Conservation (phyloP, 92 coral and sea anemone species). For the Isaurus tuberculatus region DNA sequence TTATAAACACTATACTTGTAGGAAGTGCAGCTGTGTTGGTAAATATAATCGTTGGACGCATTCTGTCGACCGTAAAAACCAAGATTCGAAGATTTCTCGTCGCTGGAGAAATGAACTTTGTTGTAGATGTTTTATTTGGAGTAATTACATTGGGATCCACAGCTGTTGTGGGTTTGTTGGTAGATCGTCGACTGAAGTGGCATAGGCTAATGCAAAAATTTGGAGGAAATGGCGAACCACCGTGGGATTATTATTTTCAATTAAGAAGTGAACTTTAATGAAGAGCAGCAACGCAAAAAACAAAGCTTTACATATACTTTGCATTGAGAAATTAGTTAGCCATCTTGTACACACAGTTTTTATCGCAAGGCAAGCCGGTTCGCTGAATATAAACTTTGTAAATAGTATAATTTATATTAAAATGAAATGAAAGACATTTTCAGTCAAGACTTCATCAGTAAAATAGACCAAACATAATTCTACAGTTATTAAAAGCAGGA, state of each 20-base stretch:
- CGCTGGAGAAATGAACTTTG: slow-evolving; percentile 63
- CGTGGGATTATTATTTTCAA: slow-evolving; percentile 39
- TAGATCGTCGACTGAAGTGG: slow-evolving; percentile 60
- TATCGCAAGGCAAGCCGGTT: neutral
- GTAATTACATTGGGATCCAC: slow-evolving; percentile 55
- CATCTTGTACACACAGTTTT: too few species aligned
- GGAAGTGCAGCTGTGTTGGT: slow-evolving; percentile 66
- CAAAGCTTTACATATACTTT: neutral
- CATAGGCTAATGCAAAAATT: slow-evolving; percentile 53
- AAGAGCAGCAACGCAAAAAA: neutral
- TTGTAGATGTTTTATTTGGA: slow-evolving; percentile 61
- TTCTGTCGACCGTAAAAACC: slow-evolving; percentile 6
- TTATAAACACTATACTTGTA: slow-evolving; percentile 53
- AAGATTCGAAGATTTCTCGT: slow-evolving; percentile 24
- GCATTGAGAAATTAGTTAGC: too few species aligned
- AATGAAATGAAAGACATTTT: too few species aligned
- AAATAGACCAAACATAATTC: too few species aligned
- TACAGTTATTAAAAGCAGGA: too few species aligned
- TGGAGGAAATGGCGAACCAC: slow-evolving; percentile 54
- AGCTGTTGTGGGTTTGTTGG: slow-evolving; percentile 55
- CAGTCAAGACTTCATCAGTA: too few species aligned
- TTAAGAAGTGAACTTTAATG: slow-evolving; percentile 22
- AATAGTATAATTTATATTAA: too few species aligned
- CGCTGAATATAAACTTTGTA: neutral
- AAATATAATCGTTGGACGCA: slow-evolving; percentile 50